Percentiles rank a stretch among this genome's conserved stretches.
These are phyloP conservation scores for Phyllopteryx taeniolatus DNA, from an alignment of 2,113 vertebrate genomes.

Conservation along the genomic window DNA sequence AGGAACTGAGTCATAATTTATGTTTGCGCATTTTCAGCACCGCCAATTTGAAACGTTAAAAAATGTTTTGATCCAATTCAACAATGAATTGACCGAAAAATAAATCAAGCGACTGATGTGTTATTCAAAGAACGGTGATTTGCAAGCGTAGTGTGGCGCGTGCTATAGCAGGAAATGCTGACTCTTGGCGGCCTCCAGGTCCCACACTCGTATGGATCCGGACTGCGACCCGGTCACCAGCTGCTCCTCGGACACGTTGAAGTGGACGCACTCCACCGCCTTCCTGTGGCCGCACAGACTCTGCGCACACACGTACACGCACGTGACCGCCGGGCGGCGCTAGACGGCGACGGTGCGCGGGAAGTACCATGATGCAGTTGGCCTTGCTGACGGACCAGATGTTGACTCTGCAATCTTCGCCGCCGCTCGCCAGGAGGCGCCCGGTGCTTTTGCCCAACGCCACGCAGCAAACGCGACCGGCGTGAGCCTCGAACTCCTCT, in stretches of 20 bases:
- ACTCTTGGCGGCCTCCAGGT: slow-evolving; percentile 97
- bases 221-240: slow-evolving; percentile 92
- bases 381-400: slow-evolving; percentile 95
- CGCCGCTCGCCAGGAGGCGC: slow-evolving; percentile 89
- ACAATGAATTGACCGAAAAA: too few relatives aligned
- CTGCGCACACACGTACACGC: slow-evolving; percentile 63
- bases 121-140: too few relatives aligned
- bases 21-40: too few relatives aligned
- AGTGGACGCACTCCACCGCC: slow-evolving; percentile 88
- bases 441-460: slow-evolving; percentile 87
- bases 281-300: slow-evolving; percentile 89
- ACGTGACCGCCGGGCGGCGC: neutral
- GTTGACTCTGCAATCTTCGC: slow-evolving; percentile 92
- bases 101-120: too few relatives aligned
- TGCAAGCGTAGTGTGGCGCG: too few relatives aligned
- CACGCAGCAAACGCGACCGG: slow-evolving; percentile 84
- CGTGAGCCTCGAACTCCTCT: slow-evolving; percentile 93
- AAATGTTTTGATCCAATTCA: too few relatives aligned
- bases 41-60: too few relatives aligned
- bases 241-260: slow-evolving; percentile 86
- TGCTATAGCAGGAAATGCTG: slow-evolving; percentile 32
- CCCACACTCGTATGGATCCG: slow-evolving; percentile 92
- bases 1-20: too few relatives aligned
- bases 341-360: too few relatives aligned
- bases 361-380: slow-evolving; percentile 93